phyloP scores from a whole-genome alignment of 2,113 vertebrate genomes.

The Natator depressus region DNA sequence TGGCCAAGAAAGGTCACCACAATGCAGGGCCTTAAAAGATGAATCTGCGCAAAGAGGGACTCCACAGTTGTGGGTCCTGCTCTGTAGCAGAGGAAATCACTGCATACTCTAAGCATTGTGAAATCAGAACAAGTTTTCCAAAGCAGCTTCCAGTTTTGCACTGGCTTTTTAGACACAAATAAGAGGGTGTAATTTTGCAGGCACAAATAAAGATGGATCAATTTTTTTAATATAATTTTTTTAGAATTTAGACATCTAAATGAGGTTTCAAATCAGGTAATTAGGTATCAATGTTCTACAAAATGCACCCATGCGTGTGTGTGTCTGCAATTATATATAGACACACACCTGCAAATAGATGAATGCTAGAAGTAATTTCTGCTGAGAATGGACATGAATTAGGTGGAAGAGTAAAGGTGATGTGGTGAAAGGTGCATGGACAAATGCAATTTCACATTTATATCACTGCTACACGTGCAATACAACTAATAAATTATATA shows the following conservation, averaged over 20 bases:
- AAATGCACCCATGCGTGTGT: background rate
- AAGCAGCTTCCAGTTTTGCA: background rate
- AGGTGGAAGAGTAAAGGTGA: background rate
- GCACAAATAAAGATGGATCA: background rate
- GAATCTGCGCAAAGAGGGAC: background rate
- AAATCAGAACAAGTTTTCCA: background rate
- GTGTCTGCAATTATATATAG: background rate
- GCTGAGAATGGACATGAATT: background rate
- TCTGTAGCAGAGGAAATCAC: background rate
- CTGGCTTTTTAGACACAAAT: background rate
- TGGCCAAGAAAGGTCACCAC: background rate
- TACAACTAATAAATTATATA: background rate
- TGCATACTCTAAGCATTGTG: background rate
- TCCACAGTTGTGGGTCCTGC: background rate
- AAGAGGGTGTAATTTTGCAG: background rate
- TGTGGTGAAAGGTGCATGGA: background rate
- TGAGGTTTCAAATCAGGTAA: too few species aligned
- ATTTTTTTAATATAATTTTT: background rate
- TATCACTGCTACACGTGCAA: background rate
- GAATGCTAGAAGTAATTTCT: background rate
- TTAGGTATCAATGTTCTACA: background rate
- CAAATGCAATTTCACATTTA: background rate
- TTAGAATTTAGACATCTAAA: background rate
- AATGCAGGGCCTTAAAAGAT: background rate
- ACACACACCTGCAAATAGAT: background rate